A percentile compares a stretch with the other conserved stretches of the same genome.
Evolutionary conservation across 2,888 invertebrate genomes (phyloP).

Genomic region (Zhengitettix transpicula): DNA sequence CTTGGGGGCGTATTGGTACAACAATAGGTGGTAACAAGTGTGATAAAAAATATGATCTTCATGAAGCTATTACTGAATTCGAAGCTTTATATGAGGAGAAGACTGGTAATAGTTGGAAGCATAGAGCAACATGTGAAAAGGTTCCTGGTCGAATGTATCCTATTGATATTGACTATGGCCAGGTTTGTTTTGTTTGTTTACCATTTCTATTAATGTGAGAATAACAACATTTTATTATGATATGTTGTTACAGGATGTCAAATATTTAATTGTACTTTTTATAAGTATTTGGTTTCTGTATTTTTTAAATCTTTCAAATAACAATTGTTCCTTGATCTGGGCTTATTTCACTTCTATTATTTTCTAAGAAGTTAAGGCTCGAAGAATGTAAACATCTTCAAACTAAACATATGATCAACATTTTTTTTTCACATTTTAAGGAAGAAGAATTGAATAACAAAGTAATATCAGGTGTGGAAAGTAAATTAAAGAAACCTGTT

Average conservation of each 20-base stretch:
- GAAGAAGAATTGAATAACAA: background rate
- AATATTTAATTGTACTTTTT: no score
- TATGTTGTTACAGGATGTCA: no score
- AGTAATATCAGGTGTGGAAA: background rate
- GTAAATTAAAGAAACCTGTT: slow-evolving; percentile 50
- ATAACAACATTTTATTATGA: no score
- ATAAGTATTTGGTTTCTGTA: no score
- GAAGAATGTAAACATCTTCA: no score
- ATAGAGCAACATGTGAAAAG: slow-evolving; percentile 47
- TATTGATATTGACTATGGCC: slow-evolving; percentile 77
- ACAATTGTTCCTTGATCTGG: no score
- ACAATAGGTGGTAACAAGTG: slow-evolving; percentile 64
- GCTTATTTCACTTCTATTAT: no score
- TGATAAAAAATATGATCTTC: slow-evolving; percentile 29
- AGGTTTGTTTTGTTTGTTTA: slow-evolving; percentile 22
- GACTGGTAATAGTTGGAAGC: slow-evolving; percentile 65
- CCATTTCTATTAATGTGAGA: no score
- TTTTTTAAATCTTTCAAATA: no score
- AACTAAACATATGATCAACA: no score
- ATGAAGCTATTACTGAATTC: slow-evolving; percentile 47
- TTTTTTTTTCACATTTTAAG: background rate
- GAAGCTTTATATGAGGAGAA: slow-evolving; percentile 52
- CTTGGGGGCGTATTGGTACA: slow-evolving; percentile 96
- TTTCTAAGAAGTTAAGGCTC: no score
- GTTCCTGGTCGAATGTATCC: slow-evolving; percentile 63